Percentiles rank a stretch among this genome's conserved stretches.
Conservation (phyloP, 2,888 invertebrate species). For the Sesamia inferens region DNA sequence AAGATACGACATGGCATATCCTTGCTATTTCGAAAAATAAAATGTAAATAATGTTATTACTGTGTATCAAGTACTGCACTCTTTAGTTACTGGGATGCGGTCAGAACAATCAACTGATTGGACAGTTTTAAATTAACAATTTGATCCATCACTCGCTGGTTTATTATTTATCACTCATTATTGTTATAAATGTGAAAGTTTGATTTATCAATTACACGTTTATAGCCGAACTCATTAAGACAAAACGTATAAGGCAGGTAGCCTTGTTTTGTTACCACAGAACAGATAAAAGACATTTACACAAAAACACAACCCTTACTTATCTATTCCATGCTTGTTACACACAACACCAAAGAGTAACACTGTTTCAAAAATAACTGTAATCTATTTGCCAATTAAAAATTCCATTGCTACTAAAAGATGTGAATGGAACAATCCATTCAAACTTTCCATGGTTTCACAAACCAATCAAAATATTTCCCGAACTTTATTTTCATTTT, state of each 20-base stretch:
- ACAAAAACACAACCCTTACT: too few species aligned
- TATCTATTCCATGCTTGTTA: not conserved
- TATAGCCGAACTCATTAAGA: not conserved
- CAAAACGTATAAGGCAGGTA: not conserved
- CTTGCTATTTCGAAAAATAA: not conserved
- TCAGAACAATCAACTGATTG: not conserved
- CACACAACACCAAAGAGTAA: not conserved
- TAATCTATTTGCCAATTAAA: not conserved
- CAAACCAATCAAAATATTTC: not conserved
- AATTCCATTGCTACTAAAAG: not conserved
- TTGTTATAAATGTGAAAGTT: not conserved
- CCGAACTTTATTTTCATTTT: constrained; percentile 2
- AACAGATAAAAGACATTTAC: too few species aligned
- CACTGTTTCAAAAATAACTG: not conserved
- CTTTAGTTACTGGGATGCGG: not conserved
- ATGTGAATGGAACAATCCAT: not conserved
- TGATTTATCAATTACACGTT: not conserved
- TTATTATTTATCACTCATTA: not conserved
- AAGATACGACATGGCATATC: not conserved
- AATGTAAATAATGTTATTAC: not conserved
- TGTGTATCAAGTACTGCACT: not conserved
- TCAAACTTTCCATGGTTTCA: not conserved
- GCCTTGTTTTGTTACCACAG: too few species aligned
- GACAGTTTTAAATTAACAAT: not conserved
- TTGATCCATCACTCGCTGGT: too few species aligned